Base-by-base conservation (phyloP, 2,113 vertebrate genomes). In the Capra hircus region DNA sequence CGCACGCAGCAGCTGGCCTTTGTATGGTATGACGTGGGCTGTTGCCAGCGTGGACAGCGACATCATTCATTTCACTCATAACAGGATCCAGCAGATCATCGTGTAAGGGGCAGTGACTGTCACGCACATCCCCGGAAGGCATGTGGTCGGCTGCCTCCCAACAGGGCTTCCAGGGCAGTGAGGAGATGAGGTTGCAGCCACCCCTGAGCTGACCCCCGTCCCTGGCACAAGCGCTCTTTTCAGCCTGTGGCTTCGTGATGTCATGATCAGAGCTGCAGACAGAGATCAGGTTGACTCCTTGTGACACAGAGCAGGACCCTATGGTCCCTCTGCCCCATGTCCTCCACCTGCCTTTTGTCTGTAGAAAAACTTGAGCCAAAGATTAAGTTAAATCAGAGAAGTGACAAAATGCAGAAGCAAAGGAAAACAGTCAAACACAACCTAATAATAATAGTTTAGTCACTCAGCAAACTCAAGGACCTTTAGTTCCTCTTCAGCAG, bases 61-160 rank as follows among this genome's bases (percentile, higher is more conserved):
- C 97, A 96, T 94, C 74, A 67, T 43, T 98, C 53, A n/a, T 53
- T 97, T 96, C 95, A 92, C 96, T 98, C 96, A 12, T 52, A 85
- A 92, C 74, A 36, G 85, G 17, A 30, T 59, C 80, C 36, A 74
- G 81, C 85, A 48, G 85, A 59, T 83, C 59, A 77, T 30, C 64
- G 62, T 16, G 92, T 86, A 93, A 93, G 83, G 78, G 74, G 78
- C 36, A 96, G 91, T 89, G 91, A 94, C 16, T 97, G 57, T 45
- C 50, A 5, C 33, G 14, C 15, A 48, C 9, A 0, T 82, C 98
- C 97, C 89, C 23, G 93, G 91, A 96, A 96, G 86, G 36, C 90
- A 11, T 3, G 40, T 5, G 67, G n/a, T 13, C 7, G 0, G 48
- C n/a, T 53, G 77, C 45, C 82, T 81, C 62, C 84, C 43, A 52